A percentile compares a stretch with the other conserved stretches of the same genome.
Evolutionary conservation across 2,888 invertebrate genomes (phyloP).

Genomic region (Actias luna): DNA sequence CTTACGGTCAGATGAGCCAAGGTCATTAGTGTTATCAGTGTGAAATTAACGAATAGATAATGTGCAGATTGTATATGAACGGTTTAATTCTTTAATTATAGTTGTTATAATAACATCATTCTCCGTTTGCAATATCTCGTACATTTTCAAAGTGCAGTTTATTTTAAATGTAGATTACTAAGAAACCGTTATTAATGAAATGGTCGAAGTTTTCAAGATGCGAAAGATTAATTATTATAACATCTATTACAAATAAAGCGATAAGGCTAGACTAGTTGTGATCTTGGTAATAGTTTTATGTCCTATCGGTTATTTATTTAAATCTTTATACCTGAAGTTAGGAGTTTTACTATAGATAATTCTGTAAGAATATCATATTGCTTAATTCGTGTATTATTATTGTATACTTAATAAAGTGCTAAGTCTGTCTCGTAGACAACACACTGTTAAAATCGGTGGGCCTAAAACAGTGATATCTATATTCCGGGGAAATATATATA

Average conservation of each 20-base stretch:
- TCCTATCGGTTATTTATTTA: not conserved
- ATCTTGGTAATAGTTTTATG: conserved; percentile 18
- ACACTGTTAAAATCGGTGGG: too few species aligned
- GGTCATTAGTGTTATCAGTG: not conserved
- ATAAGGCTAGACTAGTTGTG: conserved; percentile 21
- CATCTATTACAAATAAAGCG: conserved; percentile 21
- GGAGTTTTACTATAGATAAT: not conserved
- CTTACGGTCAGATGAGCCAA: conserved; percentile 1
- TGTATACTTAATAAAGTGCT: too few species aligned
- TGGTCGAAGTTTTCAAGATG: conserved; percentile 36
- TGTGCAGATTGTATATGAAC: not conserved
- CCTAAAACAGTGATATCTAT: too few species aligned
- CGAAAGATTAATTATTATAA: conserved; percentile 25
- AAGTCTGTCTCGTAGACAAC: too few species aligned
- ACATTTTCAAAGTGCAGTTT: not conserved
- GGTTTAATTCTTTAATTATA: not conserved
- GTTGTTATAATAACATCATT: not conserved
- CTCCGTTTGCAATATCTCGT: not conserved
- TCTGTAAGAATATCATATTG: too few species aligned
- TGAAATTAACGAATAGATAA: not conserved
- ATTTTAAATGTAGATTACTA: conserved; percentile 25
- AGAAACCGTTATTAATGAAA: conserved; percentile 34
- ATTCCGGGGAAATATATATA: too few species aligned
- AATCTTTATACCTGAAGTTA: not conserved
- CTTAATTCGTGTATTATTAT: too few species aligned